Percentiles rank a stretch among this genome's conserved stretches.
Conservation (phyloP, 1,140 invertebrate species). For the Listronotus oregonensis region DNA sequence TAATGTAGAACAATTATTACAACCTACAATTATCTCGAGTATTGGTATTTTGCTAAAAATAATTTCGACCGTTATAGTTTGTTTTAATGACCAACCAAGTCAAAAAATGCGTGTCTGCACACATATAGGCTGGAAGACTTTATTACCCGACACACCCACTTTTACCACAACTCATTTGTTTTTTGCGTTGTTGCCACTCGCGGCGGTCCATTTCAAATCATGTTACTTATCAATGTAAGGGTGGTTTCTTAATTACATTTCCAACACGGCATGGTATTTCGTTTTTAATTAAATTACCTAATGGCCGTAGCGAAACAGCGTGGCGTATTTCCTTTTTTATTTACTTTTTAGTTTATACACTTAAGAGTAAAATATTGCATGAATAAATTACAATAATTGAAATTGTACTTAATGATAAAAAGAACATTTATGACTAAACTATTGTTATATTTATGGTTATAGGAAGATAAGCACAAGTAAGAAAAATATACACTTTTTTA, state of each 20-base stretch:
- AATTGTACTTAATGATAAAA: too few species aligned
- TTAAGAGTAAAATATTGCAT: too few species aligned
- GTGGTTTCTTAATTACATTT: constrained; percentile 39
- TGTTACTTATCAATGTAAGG: constrained; percentile 36
- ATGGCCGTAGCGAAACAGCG: constrained; percentile 12
- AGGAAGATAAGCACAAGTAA: too few species aligned
- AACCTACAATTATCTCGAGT: constrained; percentile 6
- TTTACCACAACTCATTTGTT: constrained; percentile 36
- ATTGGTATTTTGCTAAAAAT: constrained; percentile 1
- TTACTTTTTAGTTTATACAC: not conserved
- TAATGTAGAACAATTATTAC: not conserved
- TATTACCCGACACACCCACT: constrained; percentile 36
- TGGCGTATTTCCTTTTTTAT: not conserved
- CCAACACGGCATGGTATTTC: constrained; percentile 15
- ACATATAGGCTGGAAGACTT: constrained; percentile 30
- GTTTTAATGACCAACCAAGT: constrained; percentile 4
- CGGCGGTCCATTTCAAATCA: constrained; percentile 36
- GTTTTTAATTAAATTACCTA: constrained; percentile 27
- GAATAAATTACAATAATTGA: too few species aligned
- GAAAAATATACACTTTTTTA: too few species aligned
- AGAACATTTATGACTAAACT: too few species aligned
- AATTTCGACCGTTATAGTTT: constrained; percentile 8
- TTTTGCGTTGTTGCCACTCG: constrained; percentile 16
- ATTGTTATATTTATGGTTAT: too few species aligned
- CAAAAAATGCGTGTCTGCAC: constrained; percentile 25